Evolutionary conservation across 2,888 invertebrate genomes (phyloP), one percentile per base, ranked within the genome.

Genomic region (Eupithecia subumbrata): DNA sequence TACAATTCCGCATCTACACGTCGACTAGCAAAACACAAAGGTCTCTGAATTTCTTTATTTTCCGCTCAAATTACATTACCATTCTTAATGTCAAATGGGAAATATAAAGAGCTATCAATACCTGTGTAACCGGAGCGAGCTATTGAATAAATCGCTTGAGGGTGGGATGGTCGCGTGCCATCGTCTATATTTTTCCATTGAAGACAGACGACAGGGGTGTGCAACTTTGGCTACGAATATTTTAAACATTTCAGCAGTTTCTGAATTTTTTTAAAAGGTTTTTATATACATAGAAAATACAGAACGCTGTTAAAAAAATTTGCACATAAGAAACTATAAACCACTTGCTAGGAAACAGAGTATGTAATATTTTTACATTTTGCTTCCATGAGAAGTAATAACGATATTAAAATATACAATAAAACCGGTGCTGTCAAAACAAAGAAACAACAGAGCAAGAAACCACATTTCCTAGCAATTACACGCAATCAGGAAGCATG

Each of bases 121-220:
- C 72, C 69, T 72, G 84, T 74, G 84, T 85, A 89, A 87, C 88
- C 87, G 83, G 84, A 87, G 87, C 87, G 86, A 85, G 88, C 87
- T 88, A 91, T 91, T 92, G 90, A 90, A 92, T 92, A 92, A 91
- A 91, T 90, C 87, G 88, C 67, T 83, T 83, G 81, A 75, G 81
- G 82, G 82, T 82, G 79, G 80, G 76, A 74, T 71, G 78, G 73
- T 76, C 78, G 77, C 77, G 82, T 72, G 82, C 80, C 80, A 56
- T 75, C 73, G 56, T 68, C 75, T 78, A 74, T 74, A 77, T 74
- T 74, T 74, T 79, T 80, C 76, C 71, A 68, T 73, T 72, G 72
- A 77, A 40, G 64, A 64, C 64, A 64, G 64, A 69, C 63, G 14
- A 18, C 84, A 86, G 86, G 79, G 79, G 77, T 82, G 63, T 68